A percentile compares a stretch with the other conserved stretches of the same genome.
phyloP scores from a whole-genome alignment of 2,888 invertebrate genomes.

The Erynnis tages region DNA sequence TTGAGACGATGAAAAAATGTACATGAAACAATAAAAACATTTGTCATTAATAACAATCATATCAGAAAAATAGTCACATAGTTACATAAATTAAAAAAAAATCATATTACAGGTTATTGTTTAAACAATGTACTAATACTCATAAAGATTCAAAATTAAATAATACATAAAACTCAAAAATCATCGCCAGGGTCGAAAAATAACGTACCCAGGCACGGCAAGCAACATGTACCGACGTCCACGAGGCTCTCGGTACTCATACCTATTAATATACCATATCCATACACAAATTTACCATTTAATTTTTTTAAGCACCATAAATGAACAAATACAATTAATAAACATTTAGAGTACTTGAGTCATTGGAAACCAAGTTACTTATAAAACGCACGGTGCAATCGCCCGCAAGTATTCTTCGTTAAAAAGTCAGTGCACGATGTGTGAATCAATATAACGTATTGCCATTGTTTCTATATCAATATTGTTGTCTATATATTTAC shows the following conservation, averaged over 20 bases:
- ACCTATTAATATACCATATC: too few species aligned
- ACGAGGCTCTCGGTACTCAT: constrained; percentile 66
- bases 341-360: constrained; percentile 29
- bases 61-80: too few species aligned
- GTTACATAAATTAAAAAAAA: constrained; percentile 2
- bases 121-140: too few species aligned
- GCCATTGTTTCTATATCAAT: constrained; percentile 60
- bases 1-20: constrained; percentile 43
- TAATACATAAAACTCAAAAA: too few species aligned
- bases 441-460: constrained; percentile 64
- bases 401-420: constrained; percentile 45
- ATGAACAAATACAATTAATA: constrained; percentile 34
- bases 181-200: too few species aligned
- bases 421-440: constrained; percentile 51
- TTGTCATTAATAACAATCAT: constrained; percentile 25
- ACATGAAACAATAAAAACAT: constrained; percentile 69
- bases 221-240: constrained; percentile 70
- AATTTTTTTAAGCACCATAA: constrained; percentile 33
- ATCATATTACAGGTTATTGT: too few species aligned
- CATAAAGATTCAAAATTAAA: too few species aligned
- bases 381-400: constrained; percentile 48
- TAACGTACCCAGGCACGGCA: constrained; percentile 60
- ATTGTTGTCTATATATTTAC: constrained; percentile 22
- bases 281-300: too few species aligned
- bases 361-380: constrained; percentile 30